phyloP scores from a whole-genome alignment of 2,888 invertebrate species.

The Callinectes sapidus region DNA sequence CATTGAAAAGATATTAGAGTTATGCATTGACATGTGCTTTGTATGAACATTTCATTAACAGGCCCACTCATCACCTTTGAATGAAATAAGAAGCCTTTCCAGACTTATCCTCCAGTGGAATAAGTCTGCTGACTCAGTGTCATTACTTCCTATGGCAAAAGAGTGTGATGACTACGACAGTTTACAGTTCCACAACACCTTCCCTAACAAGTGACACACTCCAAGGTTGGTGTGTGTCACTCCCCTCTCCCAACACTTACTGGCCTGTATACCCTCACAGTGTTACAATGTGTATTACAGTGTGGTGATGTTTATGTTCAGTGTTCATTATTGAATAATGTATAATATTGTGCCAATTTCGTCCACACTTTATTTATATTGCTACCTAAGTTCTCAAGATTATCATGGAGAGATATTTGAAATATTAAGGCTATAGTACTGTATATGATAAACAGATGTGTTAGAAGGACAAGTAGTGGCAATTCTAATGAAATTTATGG shows the following conservation, averaged over 20 bases:
- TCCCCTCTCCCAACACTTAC: background rate
- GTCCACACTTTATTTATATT: background rate
- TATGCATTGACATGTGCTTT: background rate
- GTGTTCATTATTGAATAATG: background rate
- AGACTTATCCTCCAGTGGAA: background rate
- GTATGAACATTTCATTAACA: background rate
- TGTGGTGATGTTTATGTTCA: conserved; percentile 4
- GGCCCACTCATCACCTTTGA: background rate
- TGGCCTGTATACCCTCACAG: background rate
- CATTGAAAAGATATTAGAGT: background rate
- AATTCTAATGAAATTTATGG: background rate
- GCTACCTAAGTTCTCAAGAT: background rate
- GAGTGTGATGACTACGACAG: background rate
- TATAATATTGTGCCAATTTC: background rate
- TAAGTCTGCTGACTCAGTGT: background rate
- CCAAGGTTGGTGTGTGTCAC: background rate
- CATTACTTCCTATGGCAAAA: background rate
- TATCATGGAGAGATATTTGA: background rate
- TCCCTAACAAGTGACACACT: background rate
- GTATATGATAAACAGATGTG: background rate
- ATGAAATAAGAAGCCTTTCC: background rate
- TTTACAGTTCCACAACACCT: background rate
- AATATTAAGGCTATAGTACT: background rate
- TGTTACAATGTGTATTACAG: background rate
- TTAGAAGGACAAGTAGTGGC: background rate